phyloP scores from a whole-genome alignment of 2,888 invertebrate genomes.

The Xestoiulus laeticollis region DNA sequence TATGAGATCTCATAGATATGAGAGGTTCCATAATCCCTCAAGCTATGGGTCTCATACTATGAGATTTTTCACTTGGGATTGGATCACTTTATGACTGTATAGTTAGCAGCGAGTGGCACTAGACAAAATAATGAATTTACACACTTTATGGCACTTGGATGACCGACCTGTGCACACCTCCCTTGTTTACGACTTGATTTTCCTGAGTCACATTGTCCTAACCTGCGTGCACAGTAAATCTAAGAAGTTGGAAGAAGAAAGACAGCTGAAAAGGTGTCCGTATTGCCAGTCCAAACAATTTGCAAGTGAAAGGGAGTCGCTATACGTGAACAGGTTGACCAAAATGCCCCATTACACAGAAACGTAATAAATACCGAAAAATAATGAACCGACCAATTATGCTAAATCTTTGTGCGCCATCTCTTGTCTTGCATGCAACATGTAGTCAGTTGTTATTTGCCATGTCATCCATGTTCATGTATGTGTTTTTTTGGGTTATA shows the following conservation, averaged over 20 bases:
- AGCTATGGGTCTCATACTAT: no score
- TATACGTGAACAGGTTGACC: slow-evolving; percentile 29
- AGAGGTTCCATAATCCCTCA: no score
- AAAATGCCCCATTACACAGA: neutral
- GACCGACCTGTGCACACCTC: slow-evolving; percentile 39
- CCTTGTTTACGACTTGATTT: slow-evolving; percentile 23
- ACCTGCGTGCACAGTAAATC: neutral
- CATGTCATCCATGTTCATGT: no score
- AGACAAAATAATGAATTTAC: slow-evolving; percentile 39
- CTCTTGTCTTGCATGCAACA: no score
- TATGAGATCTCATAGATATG: no score
- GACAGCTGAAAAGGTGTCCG: slow-evolving; percentile 27
- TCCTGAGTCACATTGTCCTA: neutral
- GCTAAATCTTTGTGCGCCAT: neutral
- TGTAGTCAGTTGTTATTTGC: no score
- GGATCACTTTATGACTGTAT: neutral
- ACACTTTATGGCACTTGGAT: slow-evolving; percentile 38
- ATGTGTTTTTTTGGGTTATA: no score
- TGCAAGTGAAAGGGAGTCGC: neutral
- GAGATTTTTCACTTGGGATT: no score
- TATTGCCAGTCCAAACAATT: neutral
- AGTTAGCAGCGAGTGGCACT: slow-evolving; percentile 32
- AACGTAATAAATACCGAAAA: neutral
- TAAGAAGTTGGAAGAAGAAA: neutral
- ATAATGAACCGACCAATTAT: neutral